A percentile compares a stretch with the other conserved stretches of the same genome.
Conservation (phyloP, 2,888 invertebrate species). For the Polyommatus iphigenia region DNA sequence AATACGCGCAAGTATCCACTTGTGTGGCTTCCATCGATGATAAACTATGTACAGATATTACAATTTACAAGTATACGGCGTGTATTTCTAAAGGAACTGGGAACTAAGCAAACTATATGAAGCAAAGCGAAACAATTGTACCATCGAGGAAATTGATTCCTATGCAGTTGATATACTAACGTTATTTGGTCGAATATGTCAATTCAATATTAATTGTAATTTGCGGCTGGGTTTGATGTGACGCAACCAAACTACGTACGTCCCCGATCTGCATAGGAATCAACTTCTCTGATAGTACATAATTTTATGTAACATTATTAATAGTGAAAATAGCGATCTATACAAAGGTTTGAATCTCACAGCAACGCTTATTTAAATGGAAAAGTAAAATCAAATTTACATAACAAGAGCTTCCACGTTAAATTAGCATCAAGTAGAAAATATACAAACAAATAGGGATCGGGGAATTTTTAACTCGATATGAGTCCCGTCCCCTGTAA, state of each 20-base stretch:
- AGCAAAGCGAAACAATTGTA: background rate
- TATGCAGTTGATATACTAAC: too few relatives aligned
- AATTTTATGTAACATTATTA: background rate
- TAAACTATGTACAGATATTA: background rate
- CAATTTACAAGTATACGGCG: background rate
- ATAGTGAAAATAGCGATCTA: background rate
- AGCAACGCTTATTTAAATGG: background rate
- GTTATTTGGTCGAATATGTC: too few relatives aligned
- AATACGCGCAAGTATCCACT: background rate
- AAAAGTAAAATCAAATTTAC: constrained; percentile 32
- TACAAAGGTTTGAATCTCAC: background rate
- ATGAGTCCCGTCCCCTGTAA: constrained; percentile 18
- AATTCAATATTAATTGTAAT: too few relatives aligned
- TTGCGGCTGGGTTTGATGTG: too few relatives aligned
- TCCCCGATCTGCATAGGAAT: too few relatives aligned
- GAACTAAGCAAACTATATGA: background rate
- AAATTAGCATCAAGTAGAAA: constrained; percentile 54
- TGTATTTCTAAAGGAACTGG: background rate
- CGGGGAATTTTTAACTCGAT: constrained; percentile 17
- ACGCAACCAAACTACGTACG: too few relatives aligned
- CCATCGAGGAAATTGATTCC: too few relatives aligned
- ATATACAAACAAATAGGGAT: constrained; percentile 26
- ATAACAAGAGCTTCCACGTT: constrained; percentile 50
- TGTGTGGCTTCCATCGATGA: background rate
- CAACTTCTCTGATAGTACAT: too few relatives aligned